Conservation (phyloP, 2,888 invertebrate species). For the Coelinius sp. region DNA sequence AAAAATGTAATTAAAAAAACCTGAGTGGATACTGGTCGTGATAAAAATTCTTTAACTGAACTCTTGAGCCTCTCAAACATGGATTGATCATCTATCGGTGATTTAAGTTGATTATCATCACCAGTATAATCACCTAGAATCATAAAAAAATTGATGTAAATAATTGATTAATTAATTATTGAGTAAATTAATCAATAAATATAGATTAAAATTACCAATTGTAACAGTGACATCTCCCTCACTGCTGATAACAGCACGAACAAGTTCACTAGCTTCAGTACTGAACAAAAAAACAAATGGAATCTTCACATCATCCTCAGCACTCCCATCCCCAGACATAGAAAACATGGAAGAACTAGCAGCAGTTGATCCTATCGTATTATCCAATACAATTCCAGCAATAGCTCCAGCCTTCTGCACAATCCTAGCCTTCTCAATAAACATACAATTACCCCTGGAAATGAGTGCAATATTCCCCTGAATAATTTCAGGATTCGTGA, state of each 20-base stretch:
- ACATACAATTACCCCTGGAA: constrained; percentile 94
- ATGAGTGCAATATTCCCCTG: constrained; percentile 86
- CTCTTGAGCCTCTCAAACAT: constrained; percentile 65
- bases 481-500: constrained; percentile 76
- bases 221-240: constrained; percentile 58
- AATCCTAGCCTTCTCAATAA: constrained; percentile 91
- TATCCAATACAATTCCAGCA: constrained; percentile 90
- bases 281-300: constrained; percentile 93
- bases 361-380: constrained; percentile 82
- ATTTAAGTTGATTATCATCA: constrained; percentile 64
- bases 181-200: constrained; percentile 4
- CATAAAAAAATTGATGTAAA: background rate
- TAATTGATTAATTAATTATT: constrained; percentile 10
- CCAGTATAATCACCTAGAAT: constrained; percentile 57
- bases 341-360: constrained; percentile 89
- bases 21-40: constrained; percentile 50
- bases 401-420: constrained; percentile 87
- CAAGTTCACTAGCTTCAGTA: constrained; percentile 81
- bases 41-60: constrained; percentile 64
- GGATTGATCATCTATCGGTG: constrained; percentile 63
- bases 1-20: constrained; percentile 22
- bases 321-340: constrained; percentile 92
- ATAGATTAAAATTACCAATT: constrained; percentile 55
- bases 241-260: constrained; percentile 72
- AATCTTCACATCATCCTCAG: constrained; percentile 84